These are phyloP conservation scores for Coenonympha arcania DNA, from an alignment of 2,888 invertebrate species.

Conservation along the genomic window DNA sequence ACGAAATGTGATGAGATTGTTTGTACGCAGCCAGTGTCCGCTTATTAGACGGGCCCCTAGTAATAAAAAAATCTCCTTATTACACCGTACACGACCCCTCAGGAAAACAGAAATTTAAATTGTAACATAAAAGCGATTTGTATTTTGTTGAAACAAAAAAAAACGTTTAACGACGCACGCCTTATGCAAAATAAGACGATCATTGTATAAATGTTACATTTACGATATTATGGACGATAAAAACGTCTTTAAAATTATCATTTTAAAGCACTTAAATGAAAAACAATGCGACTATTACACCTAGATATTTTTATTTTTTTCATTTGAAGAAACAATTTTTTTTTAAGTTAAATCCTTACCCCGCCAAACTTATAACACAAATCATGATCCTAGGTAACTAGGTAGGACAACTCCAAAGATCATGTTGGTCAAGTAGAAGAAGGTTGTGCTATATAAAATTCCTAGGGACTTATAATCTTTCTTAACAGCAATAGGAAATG, in stretches of 20 bases:
- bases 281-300: too few relatives aligned
- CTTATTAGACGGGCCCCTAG: slow-evolving; percentile 62
- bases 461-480: too few relatives aligned
- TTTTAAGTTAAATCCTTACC: too few relatives aligned
- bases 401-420: too few relatives aligned
- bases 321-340: too few relatives aligned
- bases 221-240: not conserved
- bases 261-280: too few relatives aligned
- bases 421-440: too few relatives aligned
- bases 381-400: too few relatives aligned
- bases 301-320: too few relatives aligned
- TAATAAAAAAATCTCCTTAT: slow-evolving; percentile 70
- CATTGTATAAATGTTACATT: slow-evolving; percentile 12
- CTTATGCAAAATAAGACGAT: slow-evolving; percentile 38
- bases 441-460: too few relatives aligned
- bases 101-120: slow-evolving; percentile 60
- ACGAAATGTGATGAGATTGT: slow-evolving; percentile 60
- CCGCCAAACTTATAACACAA: too few relatives aligned
- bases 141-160: slow-evolving; percentile 58
- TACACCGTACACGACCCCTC: slow-evolving; percentile 46
- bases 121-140: slow-evolving; percentile 59
- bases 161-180: slow-evolving; percentile 50
- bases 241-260: not conserved
- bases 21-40: slow-evolving; percentile 62
- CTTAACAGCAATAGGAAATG: too few relatives aligned